Evolutionary conservation across 2,888 invertebrate species (phyloP), one percentile per base, ranked within the genome.

Genomic region (Xestia sexstrigata): DNA sequence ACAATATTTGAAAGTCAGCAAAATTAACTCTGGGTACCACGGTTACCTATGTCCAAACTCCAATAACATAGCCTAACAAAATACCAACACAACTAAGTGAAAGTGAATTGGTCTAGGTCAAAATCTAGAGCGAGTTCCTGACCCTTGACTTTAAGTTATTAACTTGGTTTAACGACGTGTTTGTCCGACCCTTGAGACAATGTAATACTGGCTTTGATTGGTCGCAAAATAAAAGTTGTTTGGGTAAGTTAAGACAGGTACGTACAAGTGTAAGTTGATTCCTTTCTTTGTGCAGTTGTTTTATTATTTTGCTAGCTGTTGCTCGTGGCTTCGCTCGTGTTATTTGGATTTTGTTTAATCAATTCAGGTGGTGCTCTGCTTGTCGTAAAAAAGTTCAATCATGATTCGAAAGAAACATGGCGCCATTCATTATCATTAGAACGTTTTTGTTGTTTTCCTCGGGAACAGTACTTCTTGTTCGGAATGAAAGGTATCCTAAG

Each of bases 31-130:
- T 30, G 1, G 7, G 26, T 26, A 58, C 26, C 8, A 8, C 58
- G 58, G 30, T 58, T 30, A 58, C 58, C 26, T 9, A 55, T 11
- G n/a, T n/a, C 26, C 23, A 42, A 42, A 11, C 42, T 9, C 42
- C 42, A 58, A 58, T 76, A 80, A 74, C 70, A 58, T 71, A 72
- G 75, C 72, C 9, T 62, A 69, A 76, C 72, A 60, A 75, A 78
- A 78, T 79, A 80, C 66, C 66, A 70, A 79, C 63, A 74, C 62
- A 63, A 76, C 63, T 75, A 66, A 79, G 87, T 88, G 87, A 88
- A 88, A 88, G 88, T 84, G 76, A 79, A 76, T 85, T 84, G 49
- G 71, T 88, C 78, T 87, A 82, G 88, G 87, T 87, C 85, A 88
- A 74, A 88, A 88, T 81, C 81, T 75, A 78, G 88, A 88, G 79